Base-by-base conservation (phyloP, 2,113 vertebrate genomes). In the Shinisaurus crocodilurus region DNA sequence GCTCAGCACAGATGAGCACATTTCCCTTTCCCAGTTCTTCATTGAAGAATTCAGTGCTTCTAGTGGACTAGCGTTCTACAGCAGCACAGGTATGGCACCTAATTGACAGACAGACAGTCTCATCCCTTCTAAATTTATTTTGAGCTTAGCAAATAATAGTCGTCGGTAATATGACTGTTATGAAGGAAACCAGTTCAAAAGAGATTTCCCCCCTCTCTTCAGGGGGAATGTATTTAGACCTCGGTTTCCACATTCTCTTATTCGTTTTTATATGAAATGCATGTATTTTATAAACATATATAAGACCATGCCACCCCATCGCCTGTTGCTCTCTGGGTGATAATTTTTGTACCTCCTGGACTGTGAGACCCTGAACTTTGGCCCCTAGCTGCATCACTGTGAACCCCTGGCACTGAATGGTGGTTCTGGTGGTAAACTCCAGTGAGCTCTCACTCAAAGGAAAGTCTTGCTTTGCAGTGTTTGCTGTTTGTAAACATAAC, bases 11-110 rank as follows among this genome's bases (percentile, higher is more conserved):
- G 97, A 97, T 67, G 98, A 99, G 5, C 98, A 98, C 90, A 98
- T 99, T 63, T 97, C 98, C 82, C 94, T 99, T 91, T 99, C 98
- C 82, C 98, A 98, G 96, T 99, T 99, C 96, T 99, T 99, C 96
- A 97, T 98, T 0, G 97, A 99, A 92, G 97, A 99, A 90, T 99
- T 99, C 91, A 98, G 98, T 80, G 97, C 98, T 79, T 99, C 98
- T 90, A 99, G 96, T 76, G 98, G 98, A 90, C 95, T 99, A 54
- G 98, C 98, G 48, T 98, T 99, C 96, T 99, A 99, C 95, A 98
- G 98, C 97, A 99, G 98, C 95, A 99, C 98, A 87, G 98, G 98
- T 99, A 94, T 1, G 88, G 92, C 92, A 87, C 92, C 74, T 63
- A 43, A n/a, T 23, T 60, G 67, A 65, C 63, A 6, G 82, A 18